Evolutionary conservation across 1,140 invertebrate genomes (phyloP).

Genomic region (Rhynchophorus ferrugineus): DNA sequence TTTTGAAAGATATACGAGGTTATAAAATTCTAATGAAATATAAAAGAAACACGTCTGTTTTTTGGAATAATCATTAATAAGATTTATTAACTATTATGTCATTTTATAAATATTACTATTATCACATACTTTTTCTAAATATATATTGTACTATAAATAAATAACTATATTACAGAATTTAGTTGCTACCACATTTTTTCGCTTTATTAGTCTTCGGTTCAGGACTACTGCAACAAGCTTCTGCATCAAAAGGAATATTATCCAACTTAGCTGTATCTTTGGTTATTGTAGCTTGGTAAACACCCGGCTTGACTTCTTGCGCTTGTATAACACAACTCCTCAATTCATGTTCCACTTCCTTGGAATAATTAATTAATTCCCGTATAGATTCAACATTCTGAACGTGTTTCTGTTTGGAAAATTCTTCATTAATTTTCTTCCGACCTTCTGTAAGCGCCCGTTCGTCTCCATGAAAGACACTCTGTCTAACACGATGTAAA

Average conservation of each 20-base stretch:
- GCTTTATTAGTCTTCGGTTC: constrained; percentile 3
- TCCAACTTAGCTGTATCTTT: constrained; percentile 47
- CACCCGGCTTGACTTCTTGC: constrained; percentile 49
- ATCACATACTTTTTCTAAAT: too few species aligned
- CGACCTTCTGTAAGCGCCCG: constrained; percentile 50
- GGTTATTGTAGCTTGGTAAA: constrained; percentile 48
- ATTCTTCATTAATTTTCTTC: constrained; percentile 58
- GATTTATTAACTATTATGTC: too few species aligned
- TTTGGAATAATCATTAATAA: too few species aligned
- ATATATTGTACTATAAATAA: too few species aligned
- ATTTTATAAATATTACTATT: too few species aligned
- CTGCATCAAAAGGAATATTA: constrained; percentile 46
- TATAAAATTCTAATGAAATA: too few species aligned
- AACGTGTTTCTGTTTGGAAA: constrained; percentile 52
- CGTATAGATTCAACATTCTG: constrained; percentile 46
- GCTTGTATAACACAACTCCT: constrained; percentile 58
- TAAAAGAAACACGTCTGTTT: too few species aligned
- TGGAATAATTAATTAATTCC: constrained; percentile 53
- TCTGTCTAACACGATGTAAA: constrained; percentile 53
- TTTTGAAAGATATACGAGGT: too few species aligned
- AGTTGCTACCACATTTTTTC: not conserved
- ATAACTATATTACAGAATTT: too few species aligned
- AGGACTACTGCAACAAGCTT: constrained; percentile 16
- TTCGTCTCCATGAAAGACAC: constrained; percentile 54
- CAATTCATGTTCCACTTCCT: constrained; percentile 56